Percentiles rank a stretch among this genome's conserved stretches.
Evolutionary conservation across 2,888 invertebrate species (phyloP).

Genomic region (Aporophyla nigra): DNA sequence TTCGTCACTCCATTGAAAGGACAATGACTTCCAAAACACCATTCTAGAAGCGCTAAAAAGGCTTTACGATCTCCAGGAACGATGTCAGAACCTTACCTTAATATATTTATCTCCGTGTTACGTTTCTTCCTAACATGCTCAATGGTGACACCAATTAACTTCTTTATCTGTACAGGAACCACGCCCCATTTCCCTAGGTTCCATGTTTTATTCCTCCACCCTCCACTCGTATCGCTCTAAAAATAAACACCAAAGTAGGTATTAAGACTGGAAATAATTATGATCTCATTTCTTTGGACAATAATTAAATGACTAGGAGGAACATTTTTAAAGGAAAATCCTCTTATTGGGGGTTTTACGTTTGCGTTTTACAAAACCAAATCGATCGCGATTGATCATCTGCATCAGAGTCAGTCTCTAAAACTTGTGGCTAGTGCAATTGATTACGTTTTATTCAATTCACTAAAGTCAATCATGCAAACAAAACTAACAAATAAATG

Average conservation of each 20-base stretch:
- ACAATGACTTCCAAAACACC: constrained; percentile 42
- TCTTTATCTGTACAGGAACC: constrained; percentile 85
- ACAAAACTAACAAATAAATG: constrained; percentile 49
- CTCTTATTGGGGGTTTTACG: constrained; percentile 8
- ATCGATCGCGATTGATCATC: constrained; percentile 36
- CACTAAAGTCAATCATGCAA: constrained; percentile 55
- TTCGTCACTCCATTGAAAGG: background rate
- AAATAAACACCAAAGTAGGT: constrained; percentile 47
- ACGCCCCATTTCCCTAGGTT: constrained; percentile 85
- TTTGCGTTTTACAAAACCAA: constrained; percentile 38
- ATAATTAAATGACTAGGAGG: constrained; percentile 21
- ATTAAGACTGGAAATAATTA: constrained; percentile 30
- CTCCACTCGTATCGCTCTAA: constrained; percentile 86
- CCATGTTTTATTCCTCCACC: constrained; percentile 78
- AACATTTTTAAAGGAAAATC: constrained; percentile 7
- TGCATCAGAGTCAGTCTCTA: constrained; percentile 31
- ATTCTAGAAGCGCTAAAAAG: constrained; percentile 32
- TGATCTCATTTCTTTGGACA: constrained; percentile 41
- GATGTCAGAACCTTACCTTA: constrained; percentile 75
- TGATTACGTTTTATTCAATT: constrained; percentile 54
- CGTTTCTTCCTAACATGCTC: constrained; percentile 82
- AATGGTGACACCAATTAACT: constrained; percentile 78
- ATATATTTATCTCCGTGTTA: constrained; percentile 85
- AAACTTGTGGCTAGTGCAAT: constrained; percentile 38
- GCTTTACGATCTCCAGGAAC: constrained; percentile 23